A percentile compares a stretch with the other conserved stretches of the same genome.
phyloP scores from a whole-genome alignment of 2,797 vertebrate species.

The Crenichthys baileyi region DNA sequence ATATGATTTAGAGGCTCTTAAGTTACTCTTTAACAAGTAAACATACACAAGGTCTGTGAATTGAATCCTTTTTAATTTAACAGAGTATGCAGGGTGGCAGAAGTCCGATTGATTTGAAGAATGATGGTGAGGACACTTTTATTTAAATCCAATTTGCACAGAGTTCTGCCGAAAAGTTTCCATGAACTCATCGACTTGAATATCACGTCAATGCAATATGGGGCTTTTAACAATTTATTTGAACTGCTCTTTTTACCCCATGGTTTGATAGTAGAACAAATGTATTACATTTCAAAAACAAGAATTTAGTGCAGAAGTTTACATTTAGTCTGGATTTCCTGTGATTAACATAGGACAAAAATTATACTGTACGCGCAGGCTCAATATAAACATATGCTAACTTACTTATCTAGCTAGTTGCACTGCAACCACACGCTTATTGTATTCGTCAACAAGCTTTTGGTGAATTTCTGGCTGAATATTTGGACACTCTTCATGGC shows the following conservation, averaged over 20 bases:
- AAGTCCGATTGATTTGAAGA: not conserved
- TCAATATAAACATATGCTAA: too few relatives aligned
- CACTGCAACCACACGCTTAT: not conserved
- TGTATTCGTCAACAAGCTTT: too few relatives aligned
- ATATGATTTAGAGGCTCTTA: not conserved
- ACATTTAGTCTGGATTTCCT: too few relatives aligned
- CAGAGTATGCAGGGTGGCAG: slow-evolving; percentile 28
- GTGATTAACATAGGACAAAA: too few relatives aligned
- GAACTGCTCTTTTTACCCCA: not conserved
- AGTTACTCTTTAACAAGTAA: not conserved
- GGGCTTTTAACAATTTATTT: not conserved
- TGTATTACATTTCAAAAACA: too few relatives aligned
- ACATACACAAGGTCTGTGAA: not conserved
- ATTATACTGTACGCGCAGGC: too few relatives aligned
- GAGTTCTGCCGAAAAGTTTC: not conserved
- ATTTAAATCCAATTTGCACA: not conserved
- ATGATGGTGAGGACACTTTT: slow-evolving; percentile 48
- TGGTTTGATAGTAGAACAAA: not conserved
- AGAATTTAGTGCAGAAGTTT: too few relatives aligned
- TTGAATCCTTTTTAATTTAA: slow-evolving; percentile 11
- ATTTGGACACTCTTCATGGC: too few relatives aligned
- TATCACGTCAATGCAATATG: not conserved
- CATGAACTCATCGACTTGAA: not conserved
- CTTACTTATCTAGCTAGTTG: too few relatives aligned
- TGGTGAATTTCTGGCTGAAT: too few relatives aligned